These are phyloP conservation scores for Chunga burmeisteri DNA, from an alignment of 2,113 vertebrate genomes.

Conservation along the genomic window DNA sequence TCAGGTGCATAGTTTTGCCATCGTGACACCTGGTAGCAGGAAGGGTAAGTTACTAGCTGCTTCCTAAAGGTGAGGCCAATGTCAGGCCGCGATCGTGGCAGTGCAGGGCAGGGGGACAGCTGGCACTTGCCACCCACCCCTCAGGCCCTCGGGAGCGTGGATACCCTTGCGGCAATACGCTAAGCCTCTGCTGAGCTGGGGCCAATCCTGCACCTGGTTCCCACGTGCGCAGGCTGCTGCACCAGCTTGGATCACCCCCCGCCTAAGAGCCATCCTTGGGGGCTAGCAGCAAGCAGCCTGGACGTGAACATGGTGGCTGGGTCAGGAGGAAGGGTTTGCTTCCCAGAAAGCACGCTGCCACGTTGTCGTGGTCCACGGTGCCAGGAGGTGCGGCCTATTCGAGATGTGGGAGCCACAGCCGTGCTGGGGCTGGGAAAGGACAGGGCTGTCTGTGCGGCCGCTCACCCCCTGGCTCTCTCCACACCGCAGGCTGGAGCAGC, in stretches of 20 bases:
- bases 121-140: background rate
- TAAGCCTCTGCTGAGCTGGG: background rate
- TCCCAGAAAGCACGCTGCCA: background rate
- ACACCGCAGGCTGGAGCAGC: background rate
- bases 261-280: background rate
- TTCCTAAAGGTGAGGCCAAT: background rate
- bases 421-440: background rate
- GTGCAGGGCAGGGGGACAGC: background rate
- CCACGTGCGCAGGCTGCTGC: background rate
- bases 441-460: rapidly evolving
- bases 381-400: background rate
- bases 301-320: rapidly evolving
- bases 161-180: background rate
- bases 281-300: background rate
- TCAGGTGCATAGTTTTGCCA: background rate
- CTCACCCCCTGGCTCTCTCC: rapidly evolving
- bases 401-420: background rate
- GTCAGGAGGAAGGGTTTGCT: background rate
- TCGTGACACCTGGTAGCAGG: background rate
- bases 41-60: background rate
- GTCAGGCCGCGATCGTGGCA: background rate
- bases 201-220: background rate
- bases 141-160: rapidly evolving
- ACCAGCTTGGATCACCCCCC: rapidly evolving
- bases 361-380: rapidly evolving